Conservation (phyloP, 30 jellyfish, hydroid and myxozoan genomes). For the Aurelia sp. region DNA sequence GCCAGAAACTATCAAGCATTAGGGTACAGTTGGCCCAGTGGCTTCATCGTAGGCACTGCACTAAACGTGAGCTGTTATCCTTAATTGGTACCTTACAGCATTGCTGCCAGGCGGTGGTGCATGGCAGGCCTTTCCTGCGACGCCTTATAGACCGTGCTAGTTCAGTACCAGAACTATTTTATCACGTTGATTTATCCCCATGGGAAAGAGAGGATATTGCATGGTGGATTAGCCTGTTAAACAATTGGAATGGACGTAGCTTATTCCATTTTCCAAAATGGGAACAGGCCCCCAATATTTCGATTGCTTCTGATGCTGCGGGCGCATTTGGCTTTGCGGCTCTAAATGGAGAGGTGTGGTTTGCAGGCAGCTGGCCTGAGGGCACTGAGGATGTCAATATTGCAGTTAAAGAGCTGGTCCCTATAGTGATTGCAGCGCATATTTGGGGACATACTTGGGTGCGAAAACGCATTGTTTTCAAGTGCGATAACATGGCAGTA, state of each 20-base stretch:
- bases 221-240: conserved; percentile 12
- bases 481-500: conserved; percentile 13
- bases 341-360: neutral
- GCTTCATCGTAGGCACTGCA: too few relatives aligned
- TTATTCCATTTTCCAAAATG: neutral
- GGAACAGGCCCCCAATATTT: neutral
- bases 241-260: conserved; percentile 18
- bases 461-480: neutral
- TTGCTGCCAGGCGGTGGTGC: too few relatives aligned
- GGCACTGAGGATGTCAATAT: neutral
- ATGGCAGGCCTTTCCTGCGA: too few relatives aligned
- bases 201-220: conserved; percentile 15
- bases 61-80: too few relatives aligned
- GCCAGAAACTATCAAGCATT: neutral
- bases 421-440: conserved; percentile 21
- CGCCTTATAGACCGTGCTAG: neutral
- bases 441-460: conserved; percentile 26
- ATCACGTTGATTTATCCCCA: neutral
- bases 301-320: conserved; percentile 9
- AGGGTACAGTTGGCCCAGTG: too few relatives aligned
- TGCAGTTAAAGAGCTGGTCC: conserved; percentile 31
- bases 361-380: conserved; percentile 8
- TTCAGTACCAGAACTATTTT: neutral
- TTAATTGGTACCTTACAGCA: too few relatives aligned
- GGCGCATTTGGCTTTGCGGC: conserved; percentile 24